Evolutionary conservation across 2,113 vertebrate species (phyloP), one percentile per base, ranked within the genome.

Genomic region (Mystacornis crossleyi): DNA sequence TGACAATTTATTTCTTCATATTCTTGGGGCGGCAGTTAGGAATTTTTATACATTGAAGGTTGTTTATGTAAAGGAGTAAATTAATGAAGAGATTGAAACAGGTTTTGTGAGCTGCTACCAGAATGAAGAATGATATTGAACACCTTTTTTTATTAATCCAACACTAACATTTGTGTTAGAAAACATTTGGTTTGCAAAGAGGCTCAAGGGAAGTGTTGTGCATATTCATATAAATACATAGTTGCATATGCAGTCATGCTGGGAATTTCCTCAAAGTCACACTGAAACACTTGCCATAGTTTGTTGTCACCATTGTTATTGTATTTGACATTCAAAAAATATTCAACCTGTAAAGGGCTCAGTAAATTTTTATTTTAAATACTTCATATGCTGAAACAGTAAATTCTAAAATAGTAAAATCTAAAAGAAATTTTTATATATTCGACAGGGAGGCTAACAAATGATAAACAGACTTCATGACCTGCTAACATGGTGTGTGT

Each of bases 101-200:
- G 28, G 43, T 42, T 85, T 82, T 80, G 12, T 66, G 75, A 81
- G 19, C 72, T 84, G 50, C 51, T 29, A 57, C 43, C 38, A 57
- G 60, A 81, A 86, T 10, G 13, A 65, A 93, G 78, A 17, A 21
- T 65, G 24, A 66, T 83, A 55, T 57, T 67, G 34, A 91, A 77
- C 42, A 73, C 10, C 25, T 50, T 69, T 80, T 91, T 91, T 74
- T 60, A 88, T 88, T 81, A 65, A 80, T 83, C 89, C 50, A 71
- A 8, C 9, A 9, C 48, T 91, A 81, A 95, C 34, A 74, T 67
- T 53, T 86, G 47, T 78, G 43, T 83, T 92, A 88, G 60, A 69
- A 93, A 93, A 82, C 36, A 67, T 90, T 86, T 88, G 55, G 31
- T 95, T 93, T 95, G 79, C 70, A 91, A 91, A 79, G 21, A 71